Percentiles rank a stretch among this genome's conserved stretches.
Evolutionary conservation across 2,888 invertebrate genomes (phyloP).

Genomic region (Chironomus tentans): DNA sequence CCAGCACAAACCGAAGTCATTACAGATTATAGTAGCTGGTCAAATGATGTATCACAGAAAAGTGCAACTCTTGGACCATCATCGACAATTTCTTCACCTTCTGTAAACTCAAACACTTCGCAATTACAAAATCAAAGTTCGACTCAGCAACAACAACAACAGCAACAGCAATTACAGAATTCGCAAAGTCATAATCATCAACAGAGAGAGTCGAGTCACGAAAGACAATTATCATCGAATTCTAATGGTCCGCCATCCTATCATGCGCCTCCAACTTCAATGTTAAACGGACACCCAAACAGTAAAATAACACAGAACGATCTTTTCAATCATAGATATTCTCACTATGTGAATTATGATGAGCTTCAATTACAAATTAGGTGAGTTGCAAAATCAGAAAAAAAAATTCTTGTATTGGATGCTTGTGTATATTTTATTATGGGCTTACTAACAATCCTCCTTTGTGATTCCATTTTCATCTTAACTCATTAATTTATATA

Average conservation of each 20-base stretch:
- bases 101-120: slow-evolving; percentile 32
- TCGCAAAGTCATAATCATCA: slow-evolving; percentile 29
- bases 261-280: slow-evolving; percentile 40
- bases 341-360: slow-evolving; percentile 75
- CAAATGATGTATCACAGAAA: slow-evolving; percentile 15
- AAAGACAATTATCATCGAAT: slow-evolving; percentile 10
- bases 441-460: neutral
- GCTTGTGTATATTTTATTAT: neutral
- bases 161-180: slow-evolving; percentile 34
- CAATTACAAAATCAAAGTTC: slow-evolving; percentile 30
- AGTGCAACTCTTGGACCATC: slow-evolving; percentile 21
- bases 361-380: slow-evolving; percentile 76
- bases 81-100: slow-evolving; percentile 21
- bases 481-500: neutral
- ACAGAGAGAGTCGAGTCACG: slow-evolving; percentile 20
- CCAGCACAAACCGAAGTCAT: slow-evolving; percentile 28
- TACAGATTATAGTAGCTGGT: slow-evolving; percentile 18
- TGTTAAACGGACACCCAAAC: slow-evolving; percentile 28
- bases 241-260: slow-evolving; percentile 38
- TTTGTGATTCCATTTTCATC: neutral
- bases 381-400: slow-evolving; percentile 45
- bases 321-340: slow-evolving; percentile 43
- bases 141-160: slow-evolving; percentile 36
- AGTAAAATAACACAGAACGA: slow-evolving; percentile 35
- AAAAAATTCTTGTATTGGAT: neutral